Evolutionary conservation across 2,113 vertebrate genomes (phyloP), one percentile per base, ranked within the genome.

Genomic region (Oncorhynchus clarkii): DNA sequence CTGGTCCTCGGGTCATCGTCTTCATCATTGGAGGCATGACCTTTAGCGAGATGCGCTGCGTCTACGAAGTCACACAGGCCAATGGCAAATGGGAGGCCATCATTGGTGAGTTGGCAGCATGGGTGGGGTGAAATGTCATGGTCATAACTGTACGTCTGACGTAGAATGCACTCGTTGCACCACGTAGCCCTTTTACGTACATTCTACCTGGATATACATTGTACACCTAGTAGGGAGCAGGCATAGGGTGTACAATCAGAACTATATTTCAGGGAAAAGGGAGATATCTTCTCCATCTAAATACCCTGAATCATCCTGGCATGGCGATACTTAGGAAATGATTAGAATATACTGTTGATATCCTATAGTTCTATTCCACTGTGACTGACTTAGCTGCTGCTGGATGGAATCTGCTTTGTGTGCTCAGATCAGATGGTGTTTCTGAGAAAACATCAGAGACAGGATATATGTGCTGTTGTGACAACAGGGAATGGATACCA

Each of bases 41-140:
- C 64, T 94, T 96, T 92, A 99, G 95, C 1, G 97, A 99, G 92
- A 99, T 99, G 96, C 97, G 97, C 71, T 98, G 97, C 0, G 95
- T 96, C 74, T 99, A 99, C 0, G 97, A 99, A 89, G 97, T 99
- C 93, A 99, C 97, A 0, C 97, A 99, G 89, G 95, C 97, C 91
- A 99, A 95, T 1, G 97, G 97, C 78, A 99, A 99, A 90, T 99
- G 97, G 97, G 97, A 99, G 79, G 97, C 97, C 79, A 91, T 99
- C 68, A 97, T 99, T 84, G 97, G 97, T 99, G 92, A 96, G 97
- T 94, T 27, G 31, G 4, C 14, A 5, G 27, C 24, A 45, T 5
- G 11, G 67, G 11, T 22, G 60, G n/a, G n/a, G 22, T 64, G 3
- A 64, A n/a, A 64, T 64, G 60, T 11, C 20, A 20, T 45, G 16